phyloP scores from a whole-genome alignment of 2,113 vertebrate genomes.

The Semnornis frantzii region DNA sequence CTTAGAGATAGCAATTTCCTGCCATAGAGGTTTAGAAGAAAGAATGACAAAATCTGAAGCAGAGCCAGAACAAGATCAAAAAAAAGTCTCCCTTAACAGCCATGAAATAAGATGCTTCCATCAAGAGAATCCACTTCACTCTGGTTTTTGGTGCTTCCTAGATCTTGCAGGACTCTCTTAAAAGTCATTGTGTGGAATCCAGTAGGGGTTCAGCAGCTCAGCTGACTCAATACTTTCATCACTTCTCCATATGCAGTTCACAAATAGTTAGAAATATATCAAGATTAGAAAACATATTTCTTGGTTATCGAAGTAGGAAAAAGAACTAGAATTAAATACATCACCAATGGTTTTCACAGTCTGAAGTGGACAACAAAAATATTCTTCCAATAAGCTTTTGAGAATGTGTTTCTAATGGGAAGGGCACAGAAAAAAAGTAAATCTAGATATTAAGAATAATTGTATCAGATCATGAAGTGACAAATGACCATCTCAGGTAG shows the following conservation, averaged over 20 bases:
- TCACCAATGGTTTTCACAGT: neutral
- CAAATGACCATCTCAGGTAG: neutral
- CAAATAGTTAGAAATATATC: neutral
- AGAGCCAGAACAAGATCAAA: neutral
- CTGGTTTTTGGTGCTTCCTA: neutral
- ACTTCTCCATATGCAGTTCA: neutral
- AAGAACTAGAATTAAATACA: neutral
- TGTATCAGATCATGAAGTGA: neutral
- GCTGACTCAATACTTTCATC: neutral
- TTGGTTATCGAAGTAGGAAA: neutral
- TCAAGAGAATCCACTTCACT: neutral
- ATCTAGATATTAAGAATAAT: neutral
- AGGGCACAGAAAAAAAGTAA: neutral
- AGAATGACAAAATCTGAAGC: neutral
- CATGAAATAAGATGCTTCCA: neutral
- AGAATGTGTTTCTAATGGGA: neutral
- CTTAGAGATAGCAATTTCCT: neutral
- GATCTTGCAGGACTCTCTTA: neutral
- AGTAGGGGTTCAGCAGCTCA: neutral
- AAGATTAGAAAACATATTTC: neutral
- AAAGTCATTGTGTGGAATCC: neutral
- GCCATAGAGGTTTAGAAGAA: neutral
- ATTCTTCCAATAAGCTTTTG: neutral
- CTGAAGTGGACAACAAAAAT: neutral
- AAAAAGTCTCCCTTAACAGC: neutral